Conservation (phyloP, 2,888 invertebrate genomes). For the Apocheima hispidaria region DNA sequence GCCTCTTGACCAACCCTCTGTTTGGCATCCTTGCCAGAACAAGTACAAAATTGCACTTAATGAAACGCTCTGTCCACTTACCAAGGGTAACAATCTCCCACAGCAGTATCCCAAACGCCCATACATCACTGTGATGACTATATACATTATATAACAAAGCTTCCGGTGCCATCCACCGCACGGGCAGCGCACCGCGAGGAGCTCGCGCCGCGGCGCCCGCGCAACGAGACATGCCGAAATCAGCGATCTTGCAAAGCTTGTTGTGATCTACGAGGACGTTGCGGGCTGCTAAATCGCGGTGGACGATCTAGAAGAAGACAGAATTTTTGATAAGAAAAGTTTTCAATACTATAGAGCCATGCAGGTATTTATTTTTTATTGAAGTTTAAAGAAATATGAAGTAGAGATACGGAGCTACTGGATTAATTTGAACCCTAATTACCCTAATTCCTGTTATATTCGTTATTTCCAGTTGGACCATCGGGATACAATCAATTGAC, state of each 20-base stretch:
- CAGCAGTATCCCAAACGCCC: slow-evolving; percentile 94
- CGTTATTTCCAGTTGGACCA: too few species aligned
- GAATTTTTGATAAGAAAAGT: neutral
- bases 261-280: slow-evolving; percentile 94
- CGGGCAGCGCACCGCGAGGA: slow-evolving; percentile 87
- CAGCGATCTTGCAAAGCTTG: slow-evolving; percentile 94
- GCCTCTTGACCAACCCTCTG: too few species aligned
- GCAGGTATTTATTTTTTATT: too few species aligned
- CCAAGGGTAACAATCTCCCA: slow-evolving; percentile 96
- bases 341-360: neutral
- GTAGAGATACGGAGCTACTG: too few species aligned
- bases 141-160: slow-evolving; percentile 92
- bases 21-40: too few species aligned
- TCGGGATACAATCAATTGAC: too few species aligned
- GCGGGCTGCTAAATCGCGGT: slow-evolving; percentile 93
- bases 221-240: slow-evolving; percentile 94
- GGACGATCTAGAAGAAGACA: slow-evolving; percentile 89
- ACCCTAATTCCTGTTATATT: too few species aligned
- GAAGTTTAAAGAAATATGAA: too few species aligned
- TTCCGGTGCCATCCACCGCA: slow-evolving; percentile 95
- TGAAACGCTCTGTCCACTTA: too few species aligned
- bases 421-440: too few species aligned
- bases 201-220: slow-evolving; percentile 76
- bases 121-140: slow-evolving; percentile 93
- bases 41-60: too few species aligned